Evolutionary conservation across 2,113 vertebrate genomes (phyloP).

Genomic region (Seriola aureovittata): DNA sequence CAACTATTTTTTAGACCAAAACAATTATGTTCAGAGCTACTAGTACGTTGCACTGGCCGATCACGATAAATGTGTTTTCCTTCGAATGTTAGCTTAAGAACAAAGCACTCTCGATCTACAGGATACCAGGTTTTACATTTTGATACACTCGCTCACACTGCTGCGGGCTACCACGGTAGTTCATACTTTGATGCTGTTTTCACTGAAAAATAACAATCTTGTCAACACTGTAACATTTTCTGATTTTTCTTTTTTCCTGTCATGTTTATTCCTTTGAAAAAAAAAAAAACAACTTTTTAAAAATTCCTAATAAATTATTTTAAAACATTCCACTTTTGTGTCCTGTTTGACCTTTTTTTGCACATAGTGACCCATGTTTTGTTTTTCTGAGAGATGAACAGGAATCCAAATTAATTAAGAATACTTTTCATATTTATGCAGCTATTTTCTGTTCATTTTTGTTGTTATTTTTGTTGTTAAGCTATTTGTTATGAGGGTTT

Average conservation of each 20-base stretch:
- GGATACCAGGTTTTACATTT: conserved; percentile 66
- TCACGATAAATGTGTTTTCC: conserved; percentile 55
- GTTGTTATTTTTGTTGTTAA: too few relatives aligned
- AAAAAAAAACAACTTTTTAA: conserved; percentile 82
- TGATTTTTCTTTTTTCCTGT: conserved; percentile 75
- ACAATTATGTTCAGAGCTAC: conserved; percentile 63
- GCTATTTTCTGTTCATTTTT: background rate
- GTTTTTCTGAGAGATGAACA: background rate
- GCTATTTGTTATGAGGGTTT: background rate
- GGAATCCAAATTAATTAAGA: background rate
- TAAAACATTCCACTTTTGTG: conserved; percentile 86
- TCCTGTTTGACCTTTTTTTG: conserved; percentile 48
- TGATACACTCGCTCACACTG: conserved; percentile 56
- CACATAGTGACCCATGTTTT: background rate
- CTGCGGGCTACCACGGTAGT: conserved; percentile 41
- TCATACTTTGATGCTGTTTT: conserved; percentile 80
- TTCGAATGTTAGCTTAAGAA: conserved; percentile 61
- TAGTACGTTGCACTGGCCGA: conserved; percentile 75
- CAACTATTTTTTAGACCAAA: conserved; percentile 74
- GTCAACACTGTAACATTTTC: conserved; percentile 93
- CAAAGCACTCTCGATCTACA: conserved; percentile 69
- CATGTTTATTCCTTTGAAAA: conserved; percentile 84
- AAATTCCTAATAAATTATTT: conserved; percentile 99
- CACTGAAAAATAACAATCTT: conserved; percentile 88
- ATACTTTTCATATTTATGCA: background rate